Evolutionary conservation across 2,797 vertebrate species (phyloP).

Genomic region (Yasuhikotakia modesta): DNA sequence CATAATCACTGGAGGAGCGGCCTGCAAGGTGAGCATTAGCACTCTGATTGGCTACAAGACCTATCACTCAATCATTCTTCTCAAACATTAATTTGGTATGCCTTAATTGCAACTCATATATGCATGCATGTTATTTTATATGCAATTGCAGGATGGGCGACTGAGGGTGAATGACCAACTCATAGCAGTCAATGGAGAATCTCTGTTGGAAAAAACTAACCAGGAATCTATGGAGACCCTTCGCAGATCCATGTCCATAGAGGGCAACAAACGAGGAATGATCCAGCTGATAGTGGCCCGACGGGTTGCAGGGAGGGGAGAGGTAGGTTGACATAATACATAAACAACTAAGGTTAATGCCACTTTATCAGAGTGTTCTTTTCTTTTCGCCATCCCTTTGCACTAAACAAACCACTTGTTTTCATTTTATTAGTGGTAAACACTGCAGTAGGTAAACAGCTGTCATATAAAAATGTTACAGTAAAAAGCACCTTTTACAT

Average conservation of each 20-base stretch:
- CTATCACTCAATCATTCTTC: background rate
- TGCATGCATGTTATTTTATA: background rate
- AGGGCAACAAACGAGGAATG: slow-evolving; percentile 95
- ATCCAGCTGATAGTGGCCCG: slow-evolving; percentile 95
- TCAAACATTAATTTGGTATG: background rate
- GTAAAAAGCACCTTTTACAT: too few species aligned
- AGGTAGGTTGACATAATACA: slow-evolving; percentile 76
- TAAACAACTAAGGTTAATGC: background rate
- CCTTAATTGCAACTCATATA: background rate
- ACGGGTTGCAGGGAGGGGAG: slow-evolving; percentile 78
- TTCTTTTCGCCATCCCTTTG: background rate
- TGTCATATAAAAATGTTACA: too few species aligned
- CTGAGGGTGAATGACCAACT: slow-evolving; percentile 94
- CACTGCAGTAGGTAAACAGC: too few species aligned
- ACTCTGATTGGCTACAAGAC: background rate
- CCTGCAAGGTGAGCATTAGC: slow-evolving; percentile 85
- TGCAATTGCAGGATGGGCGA: slow-evolving; percentile 84
- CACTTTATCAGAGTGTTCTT: too few species aligned
- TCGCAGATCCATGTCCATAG: slow-evolving; percentile 92
- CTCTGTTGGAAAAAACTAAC: slow-evolving; percentile 90
- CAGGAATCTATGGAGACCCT: slow-evolving; percentile 97
- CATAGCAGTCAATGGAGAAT: slow-evolving; percentile 94
- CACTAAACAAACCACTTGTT: background rate
- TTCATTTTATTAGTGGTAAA: too few species aligned
- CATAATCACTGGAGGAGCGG: slow-evolving; percentile 96